Evolutionary conservation across 2,113 vertebrate species (phyloP), one percentile per base, ranked within the genome.

Genomic region (Vireo altiloquus): DNA sequence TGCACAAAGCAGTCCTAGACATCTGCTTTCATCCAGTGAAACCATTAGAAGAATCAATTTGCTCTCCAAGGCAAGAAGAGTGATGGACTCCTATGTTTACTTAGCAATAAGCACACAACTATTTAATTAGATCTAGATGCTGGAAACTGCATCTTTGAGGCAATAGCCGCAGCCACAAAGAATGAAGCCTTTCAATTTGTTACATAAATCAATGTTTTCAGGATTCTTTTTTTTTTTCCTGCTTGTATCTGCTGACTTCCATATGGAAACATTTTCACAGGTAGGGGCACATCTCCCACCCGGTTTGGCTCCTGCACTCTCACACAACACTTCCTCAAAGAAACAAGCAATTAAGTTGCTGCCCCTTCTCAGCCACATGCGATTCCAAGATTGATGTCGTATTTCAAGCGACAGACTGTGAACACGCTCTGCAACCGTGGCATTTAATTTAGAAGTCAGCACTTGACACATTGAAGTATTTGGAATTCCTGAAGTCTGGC

Each of bases 401-500:
- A 37, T 88, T 86, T 50, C 79, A 59, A 87, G 89, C 15, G 87
- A 89, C 94, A 94, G 94, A 79, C 85, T 83, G 89, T 7, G 71
- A 93, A 80, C 23, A 15, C 39, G 28, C 85, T 77, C 93, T 15
- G 81, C 91, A 76, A 85, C 70, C 47, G 1, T 10, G 64, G 84
- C 90, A 46, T 83, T 96, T 89, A 9, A 75, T 95, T 93, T 64
- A 37, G 80, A 59, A 97, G 85, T 47, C 85, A 44, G 90, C 82
- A 64, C 90, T 96, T 90, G 92, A 96, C 92, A 92, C 79, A 5
- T 74, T 74, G 79, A 93, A 96, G 90, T 54, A 93, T 90, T 95
- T 87, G 92, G 90, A 95, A 94, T 95, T 96, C 90, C 94, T 90
- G 59, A 95, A 96, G 94, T 87, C 92, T 95, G 90, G 92, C 94